Conservation (phyloP, 2,797 vertebrate species). For the Apogon hyalosoma region DNA sequence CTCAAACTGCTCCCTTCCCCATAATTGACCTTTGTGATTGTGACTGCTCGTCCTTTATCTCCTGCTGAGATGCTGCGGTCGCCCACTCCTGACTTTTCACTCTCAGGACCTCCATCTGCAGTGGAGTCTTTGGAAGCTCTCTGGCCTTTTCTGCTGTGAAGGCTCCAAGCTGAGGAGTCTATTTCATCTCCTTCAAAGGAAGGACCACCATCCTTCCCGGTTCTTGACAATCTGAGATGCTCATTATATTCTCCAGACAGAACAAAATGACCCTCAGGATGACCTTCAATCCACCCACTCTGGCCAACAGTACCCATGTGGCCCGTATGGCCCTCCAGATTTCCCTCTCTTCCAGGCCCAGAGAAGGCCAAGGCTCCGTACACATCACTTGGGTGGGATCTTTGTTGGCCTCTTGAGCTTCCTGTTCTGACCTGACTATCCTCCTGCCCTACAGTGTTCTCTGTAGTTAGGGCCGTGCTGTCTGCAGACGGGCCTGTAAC, state of each 20-base stretch:
- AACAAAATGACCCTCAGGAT: constrained; percentile 3
- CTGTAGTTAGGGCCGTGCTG: neutral
- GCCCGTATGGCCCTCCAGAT: constrained; percentile 20
- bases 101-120: constrained; percentile 1
- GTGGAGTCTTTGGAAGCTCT: constrained; percentile 2
- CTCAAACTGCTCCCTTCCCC: neutral
- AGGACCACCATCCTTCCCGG: neutral
- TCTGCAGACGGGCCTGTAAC: neutral
- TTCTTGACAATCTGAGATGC: constrained; percentile 1
- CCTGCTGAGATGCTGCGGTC: neutral
- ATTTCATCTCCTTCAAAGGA: constrained; percentile 27
- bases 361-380: neutral
- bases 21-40: neutral
- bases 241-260: constrained; percentile 2
- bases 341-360: neutral
- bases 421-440: neutral
- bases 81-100: neutral
- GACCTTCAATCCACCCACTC: constrained; percentile 23
- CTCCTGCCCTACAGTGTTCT: constrained; percentile 1
- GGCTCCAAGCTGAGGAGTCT: constrained; percentile 22
- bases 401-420: constrained; percentile 8
- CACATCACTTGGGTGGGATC: constrained; percentile 1
- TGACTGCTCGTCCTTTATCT: constrained; percentile 15
- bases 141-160: constrained; percentile 5
- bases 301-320: neutral